Conservation (phyloP, 2,888 invertebrate genomes). For the Diaperis boleti region DNA sequence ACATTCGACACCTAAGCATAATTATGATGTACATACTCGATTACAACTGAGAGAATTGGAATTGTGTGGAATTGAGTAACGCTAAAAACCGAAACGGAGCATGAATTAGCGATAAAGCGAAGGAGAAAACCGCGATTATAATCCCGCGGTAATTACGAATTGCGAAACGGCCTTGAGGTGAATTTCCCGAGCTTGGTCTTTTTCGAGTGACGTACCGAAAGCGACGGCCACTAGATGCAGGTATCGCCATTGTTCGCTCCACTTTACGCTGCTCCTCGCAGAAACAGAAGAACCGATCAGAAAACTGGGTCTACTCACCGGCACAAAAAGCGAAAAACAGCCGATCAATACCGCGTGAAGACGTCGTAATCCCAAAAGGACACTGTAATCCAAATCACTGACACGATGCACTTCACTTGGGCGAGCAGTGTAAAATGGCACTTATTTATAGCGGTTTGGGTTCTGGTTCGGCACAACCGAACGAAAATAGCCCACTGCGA, state of each 20-base stretch:
- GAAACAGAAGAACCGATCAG: neutral
- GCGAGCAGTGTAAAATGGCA: conserved; percentile 33
- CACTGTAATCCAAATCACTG: conserved; percentile 37
- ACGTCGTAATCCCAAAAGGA: conserved; percentile 30
- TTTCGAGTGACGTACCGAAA: too few relatives aligned
- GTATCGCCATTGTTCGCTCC: conserved; percentile 6
- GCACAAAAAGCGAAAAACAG: neutral
- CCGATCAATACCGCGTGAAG: neutral
- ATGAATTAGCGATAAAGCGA: too few relatives aligned
- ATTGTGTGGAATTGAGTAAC: too few relatives aligned
- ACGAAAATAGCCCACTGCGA: conserved; percentile 46
- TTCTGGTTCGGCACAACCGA: neutral
- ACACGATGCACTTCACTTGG: conserved; percentile 27
- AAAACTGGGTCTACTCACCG: neutral
- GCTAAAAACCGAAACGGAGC: too few relatives aligned
- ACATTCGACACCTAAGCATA: too few relatives aligned
- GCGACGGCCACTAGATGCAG: too few relatives aligned
- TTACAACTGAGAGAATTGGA: too few relatives aligned
- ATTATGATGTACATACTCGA: too few relatives aligned
- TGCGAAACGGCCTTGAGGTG: too few relatives aligned
- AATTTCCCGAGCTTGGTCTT: too few relatives aligned
- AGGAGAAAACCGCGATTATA: too few relatives aligned
- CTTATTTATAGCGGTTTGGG: conserved; percentile 21
- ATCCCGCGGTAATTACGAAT: too few relatives aligned
- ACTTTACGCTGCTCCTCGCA: neutral